A percentile compares a stretch with the other conserved stretches of the same genome.
phyloP scores from a whole-genome alignment of 2,888 invertebrate genomes.

The Nephrotoma guestfalica region DNA sequence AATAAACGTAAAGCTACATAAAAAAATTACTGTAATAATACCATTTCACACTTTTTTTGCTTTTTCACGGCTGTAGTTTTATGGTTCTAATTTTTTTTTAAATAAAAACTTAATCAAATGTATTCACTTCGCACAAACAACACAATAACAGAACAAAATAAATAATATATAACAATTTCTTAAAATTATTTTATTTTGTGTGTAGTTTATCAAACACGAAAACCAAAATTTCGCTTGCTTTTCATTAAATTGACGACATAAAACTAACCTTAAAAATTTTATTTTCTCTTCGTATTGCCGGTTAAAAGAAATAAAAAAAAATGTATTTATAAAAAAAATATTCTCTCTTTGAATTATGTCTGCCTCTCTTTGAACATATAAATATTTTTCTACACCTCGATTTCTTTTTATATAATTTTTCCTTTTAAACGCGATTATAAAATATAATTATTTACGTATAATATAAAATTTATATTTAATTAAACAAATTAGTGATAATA shows the following conservation, averaged over 20 bases:
- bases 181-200: background rate
- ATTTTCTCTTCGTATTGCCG: background rate
- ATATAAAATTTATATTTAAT: background rate
- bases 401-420: background rate
- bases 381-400: background rate
- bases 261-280: slow-evolving; percentile 3
- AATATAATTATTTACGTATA: background rate
- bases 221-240: background rate
- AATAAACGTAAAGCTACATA: background rate
- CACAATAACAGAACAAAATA: background rate
- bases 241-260: slow-evolving; percentile 1
- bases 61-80: background rate
- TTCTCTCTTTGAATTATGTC: background rate
- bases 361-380: background rate
- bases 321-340: background rate
- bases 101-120: background rate
- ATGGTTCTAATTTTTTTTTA: background rate
- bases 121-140: background rate
- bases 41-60: background rate
- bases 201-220: background rate
- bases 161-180: background rate
- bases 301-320: background rate
- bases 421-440: background rate
- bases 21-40: background rate
- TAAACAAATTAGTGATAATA: background rate